A percentile compares a stretch with the other conserved stretches of the same genome.
Evolutionary conservation across 1,140 invertebrate genomes (phyloP).

Genomic region (Belonocnema kinseyi): DNA sequence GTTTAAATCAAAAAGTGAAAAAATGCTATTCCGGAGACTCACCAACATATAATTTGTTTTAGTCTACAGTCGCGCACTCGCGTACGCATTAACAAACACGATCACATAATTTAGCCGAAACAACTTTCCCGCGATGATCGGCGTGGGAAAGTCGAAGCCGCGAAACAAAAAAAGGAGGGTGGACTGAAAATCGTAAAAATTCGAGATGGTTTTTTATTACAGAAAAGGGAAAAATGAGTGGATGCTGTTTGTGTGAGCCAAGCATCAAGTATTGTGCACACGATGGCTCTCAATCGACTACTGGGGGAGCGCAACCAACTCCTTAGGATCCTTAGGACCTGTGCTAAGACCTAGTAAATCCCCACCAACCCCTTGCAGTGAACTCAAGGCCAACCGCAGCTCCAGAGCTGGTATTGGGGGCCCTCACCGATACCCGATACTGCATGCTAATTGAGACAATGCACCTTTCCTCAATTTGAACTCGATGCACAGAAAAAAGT

Average conservation of each 20-base stretch:
- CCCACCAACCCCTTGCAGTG: constrained; percentile 40
- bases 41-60: constrained; percentile 6
- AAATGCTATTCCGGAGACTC: neutral
- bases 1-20: neutral
- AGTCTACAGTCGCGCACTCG: constrained; percentile 12
- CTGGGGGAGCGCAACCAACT: constrained; percentile 46
- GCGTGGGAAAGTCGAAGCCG: constrained; percentile 10
- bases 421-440: constrained; percentile 21
- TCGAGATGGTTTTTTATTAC: neutral
- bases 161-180: neutral
- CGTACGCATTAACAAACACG: constrained; percentile 14
- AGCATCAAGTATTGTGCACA: constrained; percentile 33
- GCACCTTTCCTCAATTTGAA: neutral
- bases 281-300: constrained; percentile 56
- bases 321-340: constrained; percentile 52
- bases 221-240: neutral
- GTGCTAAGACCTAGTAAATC: constrained; percentile 49
- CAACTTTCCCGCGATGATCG: constrained; percentile 8
- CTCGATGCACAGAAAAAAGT: neutral
- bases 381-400: constrained; percentile 52
- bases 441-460: constrained; percentile 29
- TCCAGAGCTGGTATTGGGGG: neutral
- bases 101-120: constrained; percentile 22
- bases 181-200: neutral
- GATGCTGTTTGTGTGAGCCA: constrained; percentile 19